Evolutionary conservation across 2,113 vertebrate genomes (phyloP).

Genomic region (Todiramphus saurophagus): DNA sequence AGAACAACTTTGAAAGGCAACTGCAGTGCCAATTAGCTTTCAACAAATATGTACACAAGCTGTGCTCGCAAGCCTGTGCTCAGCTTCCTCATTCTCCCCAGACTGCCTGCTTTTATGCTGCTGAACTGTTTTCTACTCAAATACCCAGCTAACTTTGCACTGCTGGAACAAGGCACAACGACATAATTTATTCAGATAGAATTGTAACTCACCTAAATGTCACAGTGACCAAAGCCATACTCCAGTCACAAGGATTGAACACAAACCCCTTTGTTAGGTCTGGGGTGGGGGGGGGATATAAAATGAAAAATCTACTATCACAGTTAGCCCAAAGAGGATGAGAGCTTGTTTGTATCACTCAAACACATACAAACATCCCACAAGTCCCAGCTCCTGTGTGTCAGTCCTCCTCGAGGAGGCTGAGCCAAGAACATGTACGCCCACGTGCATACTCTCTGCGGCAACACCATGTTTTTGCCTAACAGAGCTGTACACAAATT

Average conservation of each 20-base stretch:
- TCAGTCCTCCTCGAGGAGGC: neutral
- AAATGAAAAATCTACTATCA: neutral
- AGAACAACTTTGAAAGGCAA: slow-evolving; percentile 71
- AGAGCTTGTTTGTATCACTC: neutral
- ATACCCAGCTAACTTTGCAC: neutral
- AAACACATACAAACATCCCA: neutral
- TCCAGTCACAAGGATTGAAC: neutral
- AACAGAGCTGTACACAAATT: slow-evolving; percentile 4
- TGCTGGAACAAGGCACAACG: neutral
- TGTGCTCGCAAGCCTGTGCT: slow-evolving; percentile 40
- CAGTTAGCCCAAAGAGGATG: neutral
- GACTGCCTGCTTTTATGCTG: slow-evolving; percentile 1
- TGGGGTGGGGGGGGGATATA: too few relatives aligned
- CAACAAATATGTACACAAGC: slow-evolving; percentile 77
- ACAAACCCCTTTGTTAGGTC: neutral
- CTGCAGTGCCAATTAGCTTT: slow-evolving; percentile 71
- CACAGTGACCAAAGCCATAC: neutral
- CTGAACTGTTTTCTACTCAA: neutral
- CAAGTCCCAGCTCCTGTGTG: neutral
- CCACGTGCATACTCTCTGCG: neutral
- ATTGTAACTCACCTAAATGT: neutral
- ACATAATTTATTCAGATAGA: neutral
- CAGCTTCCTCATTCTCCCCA: slow-evolving; percentile 51
- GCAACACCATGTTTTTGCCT: neutral
- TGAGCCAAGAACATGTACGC: slow-evolving; percentile 4